Evolutionary conservation across 2,113 vertebrate genomes (phyloP).

Genomic region (Pipra filicauda): DNA sequence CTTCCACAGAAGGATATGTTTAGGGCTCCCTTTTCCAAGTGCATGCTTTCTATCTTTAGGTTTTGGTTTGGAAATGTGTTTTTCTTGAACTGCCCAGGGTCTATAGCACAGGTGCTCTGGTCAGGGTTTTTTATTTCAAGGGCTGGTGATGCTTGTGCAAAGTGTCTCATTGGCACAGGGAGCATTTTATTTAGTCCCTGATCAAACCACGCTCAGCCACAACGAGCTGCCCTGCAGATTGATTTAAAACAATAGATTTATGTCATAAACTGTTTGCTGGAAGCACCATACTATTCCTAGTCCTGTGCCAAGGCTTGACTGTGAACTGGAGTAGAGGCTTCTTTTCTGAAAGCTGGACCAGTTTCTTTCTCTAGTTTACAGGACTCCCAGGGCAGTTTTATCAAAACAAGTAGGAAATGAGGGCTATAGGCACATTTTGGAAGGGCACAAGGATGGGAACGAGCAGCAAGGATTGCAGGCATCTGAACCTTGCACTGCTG

Average conservation of each 20-base stretch:
- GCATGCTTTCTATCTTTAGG: background rate
- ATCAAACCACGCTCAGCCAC: background rate
- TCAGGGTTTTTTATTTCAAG: background rate
- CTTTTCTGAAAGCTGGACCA: background rate
- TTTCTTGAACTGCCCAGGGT: background rate
- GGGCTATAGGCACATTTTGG: background rate
- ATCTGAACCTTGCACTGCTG: background rate
- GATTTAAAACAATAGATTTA: background rate
- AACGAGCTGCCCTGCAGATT: background rate
- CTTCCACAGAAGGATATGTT: background rate
- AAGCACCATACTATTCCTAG: background rate
- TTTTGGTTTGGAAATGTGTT: background rate
- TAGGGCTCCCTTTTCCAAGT: background rate
- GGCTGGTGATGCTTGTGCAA: background rate
- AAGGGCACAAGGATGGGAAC: background rate
- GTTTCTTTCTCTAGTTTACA: background rate
- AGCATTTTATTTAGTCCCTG: background rate
- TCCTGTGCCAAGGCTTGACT: background rate
- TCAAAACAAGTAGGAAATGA: background rate
- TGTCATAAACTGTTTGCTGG: background rate
- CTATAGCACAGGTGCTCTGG: background rate
- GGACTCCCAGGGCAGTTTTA: background rate
- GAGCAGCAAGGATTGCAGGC: background rate
- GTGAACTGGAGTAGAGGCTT: background rate
- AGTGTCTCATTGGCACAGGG: background rate